Evolutionary conservation across 1,140 invertebrate species (phyloP).

Genomic region (Polypedilum vanderplanki): DNA sequence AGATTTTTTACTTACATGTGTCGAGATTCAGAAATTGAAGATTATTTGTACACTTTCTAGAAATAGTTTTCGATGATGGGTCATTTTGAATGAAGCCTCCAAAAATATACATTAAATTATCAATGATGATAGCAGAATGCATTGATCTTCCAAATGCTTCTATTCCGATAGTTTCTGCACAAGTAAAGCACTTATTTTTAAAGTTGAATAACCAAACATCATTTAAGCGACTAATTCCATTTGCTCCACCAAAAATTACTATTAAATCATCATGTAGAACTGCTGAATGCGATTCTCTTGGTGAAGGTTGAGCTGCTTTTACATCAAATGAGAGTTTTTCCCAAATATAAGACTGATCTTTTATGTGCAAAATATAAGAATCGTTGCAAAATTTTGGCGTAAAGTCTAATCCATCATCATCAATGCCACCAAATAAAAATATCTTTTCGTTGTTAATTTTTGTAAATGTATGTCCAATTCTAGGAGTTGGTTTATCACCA

Average conservation of each 20-base stretch:
- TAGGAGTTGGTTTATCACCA: not conserved
- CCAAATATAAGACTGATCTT: slow-evolving; percentile 67
- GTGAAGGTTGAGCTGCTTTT: slow-evolving; percentile 59
- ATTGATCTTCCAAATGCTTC: slow-evolving; percentile 84
- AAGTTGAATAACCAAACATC: slow-evolving; percentile 91
- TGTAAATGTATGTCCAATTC: not conserved
- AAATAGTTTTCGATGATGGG: not conserved
- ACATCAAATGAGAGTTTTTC: slow-evolving; percentile 77
- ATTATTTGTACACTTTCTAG: not conserved
- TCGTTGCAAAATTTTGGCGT: slow-evolving; percentile 85
- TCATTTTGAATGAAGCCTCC: slow-evolving; percentile 60
- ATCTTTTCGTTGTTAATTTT: slow-evolving; percentile 37
- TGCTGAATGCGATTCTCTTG: slow-evolving; percentile 89
- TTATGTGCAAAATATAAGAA: slow-evolving; percentile 76
- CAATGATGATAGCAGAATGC: slow-evolving; percentile 88
- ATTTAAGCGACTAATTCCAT: slow-evolving; percentile 75
- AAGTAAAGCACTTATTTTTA: slow-evolving; percentile 78
- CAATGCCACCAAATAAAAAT: slow-evolving; percentile 89
- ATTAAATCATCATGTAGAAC: slow-evolving; percentile 78
- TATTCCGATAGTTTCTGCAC: slow-evolving; percentile 74
- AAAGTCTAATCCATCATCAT: slow-evolving; percentile 81
- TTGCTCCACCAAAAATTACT: slow-evolving; percentile 96
- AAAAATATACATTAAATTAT: slow-evolving; percentile 90
- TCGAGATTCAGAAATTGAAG: not conserved
- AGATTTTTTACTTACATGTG: not conserved